Conservation (phyloP, 2,113 vertebrate genomes). For the Oreochromis tanganicae region DNA sequence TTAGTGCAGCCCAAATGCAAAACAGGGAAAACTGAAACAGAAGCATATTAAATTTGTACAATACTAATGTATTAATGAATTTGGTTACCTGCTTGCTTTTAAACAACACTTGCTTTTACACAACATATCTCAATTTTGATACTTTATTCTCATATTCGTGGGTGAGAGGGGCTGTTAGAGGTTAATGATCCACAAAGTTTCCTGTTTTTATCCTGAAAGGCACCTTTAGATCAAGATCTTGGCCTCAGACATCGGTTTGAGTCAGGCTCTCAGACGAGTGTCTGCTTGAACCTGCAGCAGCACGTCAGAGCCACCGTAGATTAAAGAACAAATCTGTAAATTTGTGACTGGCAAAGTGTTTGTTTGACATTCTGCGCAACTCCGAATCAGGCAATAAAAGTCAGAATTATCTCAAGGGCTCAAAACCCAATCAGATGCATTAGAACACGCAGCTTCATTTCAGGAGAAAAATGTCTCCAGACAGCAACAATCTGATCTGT, state of each 20-base stretch:
- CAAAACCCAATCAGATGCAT: background rate
- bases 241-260: background rate
- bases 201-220: background rate
- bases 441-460: background rate
- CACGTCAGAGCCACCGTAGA: background rate
- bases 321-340: background rate
- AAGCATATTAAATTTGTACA: background rate
- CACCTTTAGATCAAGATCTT: background rate
- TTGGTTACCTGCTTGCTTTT: background rate
- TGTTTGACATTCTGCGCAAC: background rate
- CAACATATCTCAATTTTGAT: background rate
- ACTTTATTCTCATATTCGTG: background rate
- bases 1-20: accelerated
- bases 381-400: background rate
- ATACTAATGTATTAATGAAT: accelerated
- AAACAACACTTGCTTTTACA: background rate
- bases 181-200: background rate
- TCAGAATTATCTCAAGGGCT: background rate
- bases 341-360: background rate
- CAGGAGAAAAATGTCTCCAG: background rate
- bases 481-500: background rate
- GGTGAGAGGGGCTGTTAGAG: background rate
- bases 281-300: background rate
- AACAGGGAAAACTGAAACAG: background rate
- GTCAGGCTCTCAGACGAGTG: background rate